These are phyloP conservation scores for Labeo catla DNA, from an alignment of 2,113 vertebrate genomes.

Conservation along the genomic window DNA sequence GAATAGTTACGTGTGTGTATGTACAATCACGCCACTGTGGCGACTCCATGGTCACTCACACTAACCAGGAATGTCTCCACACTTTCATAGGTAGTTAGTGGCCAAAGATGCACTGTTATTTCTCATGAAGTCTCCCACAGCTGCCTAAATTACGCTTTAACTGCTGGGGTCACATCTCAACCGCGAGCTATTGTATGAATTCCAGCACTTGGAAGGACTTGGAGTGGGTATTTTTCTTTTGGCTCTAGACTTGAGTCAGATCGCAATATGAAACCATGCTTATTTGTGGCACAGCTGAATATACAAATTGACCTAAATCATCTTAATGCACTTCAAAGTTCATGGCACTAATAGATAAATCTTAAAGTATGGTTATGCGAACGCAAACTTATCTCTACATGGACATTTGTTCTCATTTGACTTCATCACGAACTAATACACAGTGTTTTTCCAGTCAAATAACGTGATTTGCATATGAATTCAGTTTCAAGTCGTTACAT, in stretches of 20 bases:
- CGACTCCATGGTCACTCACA: slow-evolving; percentile 71
- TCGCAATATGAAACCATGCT: background rate
- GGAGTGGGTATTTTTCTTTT: slow-evolving; percentile 49
- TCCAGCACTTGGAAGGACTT: slow-evolving; percentile 61
- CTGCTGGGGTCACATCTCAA: slow-evolving; percentile 63
- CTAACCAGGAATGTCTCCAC: slow-evolving; percentile 74
- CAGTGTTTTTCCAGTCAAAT: slow-evolving; percentile 17
- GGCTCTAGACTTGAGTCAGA: background rate
- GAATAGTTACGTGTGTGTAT: slow-evolving; percentile 24
- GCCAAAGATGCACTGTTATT: slow-evolving; percentile 66
- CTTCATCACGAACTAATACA: background rate
- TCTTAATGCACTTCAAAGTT: background rate
- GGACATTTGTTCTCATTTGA: background rate
- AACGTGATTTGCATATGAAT: slow-evolving; percentile 32
- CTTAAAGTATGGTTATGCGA: background rate
- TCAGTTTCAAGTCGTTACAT: slow-evolving; percentile 8
- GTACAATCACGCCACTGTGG: slow-evolving; percentile 61
- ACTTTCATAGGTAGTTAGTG: slow-evolving; percentile 66
- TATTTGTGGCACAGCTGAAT: background rate
- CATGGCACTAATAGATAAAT: background rate
- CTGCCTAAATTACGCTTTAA: slow-evolving; percentile 71
- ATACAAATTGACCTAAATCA: slow-evolving; percentile 24
- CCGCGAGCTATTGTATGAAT: slow-evolving; percentile 68
- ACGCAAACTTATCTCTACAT: background rate
- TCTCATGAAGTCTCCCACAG: slow-evolving; percentile 62